Evolutionary conservation across 2,113 vertebrate species (phyloP), one percentile per base, ranked within the genome.

Genomic region (Beaufortia kweichowensis): DNA sequence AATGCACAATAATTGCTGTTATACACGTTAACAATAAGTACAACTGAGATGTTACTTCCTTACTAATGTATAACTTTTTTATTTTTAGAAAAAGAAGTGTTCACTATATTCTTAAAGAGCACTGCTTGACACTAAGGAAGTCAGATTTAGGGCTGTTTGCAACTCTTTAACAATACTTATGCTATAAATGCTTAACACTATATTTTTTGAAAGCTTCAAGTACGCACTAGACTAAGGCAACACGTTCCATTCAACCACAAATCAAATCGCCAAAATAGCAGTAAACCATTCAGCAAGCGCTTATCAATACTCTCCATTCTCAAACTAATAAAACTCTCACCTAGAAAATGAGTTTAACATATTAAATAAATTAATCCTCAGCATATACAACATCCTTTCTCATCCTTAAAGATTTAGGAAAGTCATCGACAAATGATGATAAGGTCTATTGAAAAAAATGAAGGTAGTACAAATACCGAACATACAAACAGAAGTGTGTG

Each of bases 311-410:
- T 35, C n/a, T 35, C 9, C 14, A 23, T 55, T 69, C 10, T 57
- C 31, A 56, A 59, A 71, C 29, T 24, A 60, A 61, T 73, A 73
- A 21, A 66, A 2, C 29, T 50, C 50, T 43, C 19, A 21, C 56
- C 21, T 7, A 59, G 70, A 74, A 59, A 76, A 63, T 70, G 5
- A 28, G 59, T 64, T 76, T 57, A 82, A 85, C 60, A 85, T 63
- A 63, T 77, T 85, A 85, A 91, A 93, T 91, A 93, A 93, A 91
- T 93, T 89, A 90, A 86, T 59, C 65, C 84, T 80, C 55, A 84
- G 75, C 83, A 88, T 89, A 87, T 89, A 90, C 83, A 90, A 48
- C 17, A 31, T 29, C 57, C 39, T 17, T 70, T 70, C 10, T 33
- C 53, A 33, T 55, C 31, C 31, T 61, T 61, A 29, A 48, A 24